Percentiles rank a stretch among this genome's conserved stretches.
Conservation (phyloP, 2,888 invertebrate genomes). For the Corythucha ciliata region DNA sequence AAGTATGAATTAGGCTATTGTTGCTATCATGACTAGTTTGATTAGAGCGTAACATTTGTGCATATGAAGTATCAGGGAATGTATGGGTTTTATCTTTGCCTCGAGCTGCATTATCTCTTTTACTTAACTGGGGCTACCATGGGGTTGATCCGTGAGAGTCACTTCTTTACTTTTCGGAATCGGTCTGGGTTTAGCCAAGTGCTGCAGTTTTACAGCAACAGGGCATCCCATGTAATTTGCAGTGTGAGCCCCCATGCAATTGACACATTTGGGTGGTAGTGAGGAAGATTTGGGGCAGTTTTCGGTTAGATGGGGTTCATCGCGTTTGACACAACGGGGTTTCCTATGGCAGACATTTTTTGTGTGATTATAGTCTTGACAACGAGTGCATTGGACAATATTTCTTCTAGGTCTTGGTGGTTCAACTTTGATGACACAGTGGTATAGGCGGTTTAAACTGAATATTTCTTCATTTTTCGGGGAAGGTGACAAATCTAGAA, state of each 20-base stretch:
- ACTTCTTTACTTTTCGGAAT: too few relatives aligned
- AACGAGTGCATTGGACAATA: conserved; percentile 1
- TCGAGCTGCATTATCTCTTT: too few relatives aligned
- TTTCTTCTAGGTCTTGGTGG: not conserved
- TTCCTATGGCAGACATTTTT: conserved; percentile 7
- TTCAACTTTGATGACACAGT: not conserved
- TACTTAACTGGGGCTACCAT: too few relatives aligned
- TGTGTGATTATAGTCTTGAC: conserved; percentile 10
- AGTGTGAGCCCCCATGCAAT: not conserved
- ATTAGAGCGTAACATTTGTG: too few relatives aligned
- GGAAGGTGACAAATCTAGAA: conserved; percentile 3
- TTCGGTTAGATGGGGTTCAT: not conserved
- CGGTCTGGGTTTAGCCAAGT: not conserved
- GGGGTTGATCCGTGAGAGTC: too few relatives aligned
- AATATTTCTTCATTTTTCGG: conserved; percentile 11
- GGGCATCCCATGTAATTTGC: conserved; percentile 2
- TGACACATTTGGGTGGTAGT: not conserved
- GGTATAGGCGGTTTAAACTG: conserved; percentile 6
- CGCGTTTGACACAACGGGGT: conserved; percentile 6
- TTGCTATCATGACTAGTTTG: not conserved
- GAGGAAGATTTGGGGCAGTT: conserved; percentile 1
- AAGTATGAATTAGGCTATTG: not conserved
- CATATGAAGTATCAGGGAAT: too few relatives aligned
- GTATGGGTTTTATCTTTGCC: too few relatives aligned
- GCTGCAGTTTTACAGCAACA: conserved; percentile 8